A percentile compares a stretch with the other conserved stretches of the same genome.
Evolutionary conservation across 2,113 vertebrate species (phyloP).

Genomic region (Microcebus jonahi): DNA sequence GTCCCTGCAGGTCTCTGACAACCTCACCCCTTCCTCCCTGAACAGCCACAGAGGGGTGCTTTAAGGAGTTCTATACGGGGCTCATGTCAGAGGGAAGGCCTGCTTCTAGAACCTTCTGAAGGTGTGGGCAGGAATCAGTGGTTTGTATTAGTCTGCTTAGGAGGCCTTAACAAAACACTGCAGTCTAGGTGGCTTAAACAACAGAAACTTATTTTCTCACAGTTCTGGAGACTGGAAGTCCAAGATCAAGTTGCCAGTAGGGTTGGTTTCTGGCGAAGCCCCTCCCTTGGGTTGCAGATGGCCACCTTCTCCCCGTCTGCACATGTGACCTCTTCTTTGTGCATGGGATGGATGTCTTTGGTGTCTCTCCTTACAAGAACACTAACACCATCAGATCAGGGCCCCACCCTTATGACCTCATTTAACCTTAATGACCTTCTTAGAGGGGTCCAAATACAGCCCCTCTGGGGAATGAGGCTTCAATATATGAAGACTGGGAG

Average conservation of each 20-base stretch:
- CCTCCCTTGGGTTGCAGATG: neutral
- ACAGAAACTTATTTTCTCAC: neutral
- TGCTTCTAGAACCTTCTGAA: neutral
- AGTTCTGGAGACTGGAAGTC: neutral
- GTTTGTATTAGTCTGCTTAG: neutral
- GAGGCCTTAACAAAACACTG: neutral
- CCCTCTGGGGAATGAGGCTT: neutral
- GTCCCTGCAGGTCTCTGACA: neutral
- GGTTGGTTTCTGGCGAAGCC: neutral
- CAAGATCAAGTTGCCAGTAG: neutral
- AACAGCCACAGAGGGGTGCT: neutral
- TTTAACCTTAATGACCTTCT: neutral
- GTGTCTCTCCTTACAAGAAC: neutral
- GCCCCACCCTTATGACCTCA: neutral
- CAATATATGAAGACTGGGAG: neutral
- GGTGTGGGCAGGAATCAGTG: accelerated
- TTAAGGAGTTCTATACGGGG: neutral
- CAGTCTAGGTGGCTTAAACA: neutral
- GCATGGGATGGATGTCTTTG: neutral
- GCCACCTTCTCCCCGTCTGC: neutral
- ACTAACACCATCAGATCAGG: neutral
- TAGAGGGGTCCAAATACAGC: neutral
- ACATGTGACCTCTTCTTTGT: neutral
- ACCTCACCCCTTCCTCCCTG: too few species aligned
- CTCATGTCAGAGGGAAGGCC: neutral